Conservation (phyloP, 2,113 vertebrate species). For the Malaclemys terrapin region DNA sequence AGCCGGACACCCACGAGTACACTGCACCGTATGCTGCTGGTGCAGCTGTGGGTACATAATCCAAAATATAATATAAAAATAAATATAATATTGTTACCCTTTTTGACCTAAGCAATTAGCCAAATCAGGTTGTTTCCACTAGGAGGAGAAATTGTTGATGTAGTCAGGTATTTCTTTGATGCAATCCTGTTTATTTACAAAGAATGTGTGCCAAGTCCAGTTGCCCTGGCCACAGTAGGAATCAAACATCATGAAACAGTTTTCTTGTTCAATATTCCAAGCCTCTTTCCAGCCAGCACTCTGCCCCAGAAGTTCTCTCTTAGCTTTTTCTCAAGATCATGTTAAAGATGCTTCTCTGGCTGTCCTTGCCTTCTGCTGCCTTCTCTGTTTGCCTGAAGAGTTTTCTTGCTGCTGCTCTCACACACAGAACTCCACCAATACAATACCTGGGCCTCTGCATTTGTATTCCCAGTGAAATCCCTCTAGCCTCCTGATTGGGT, state of each 20-base stretch:
- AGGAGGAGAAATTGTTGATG: neutral
- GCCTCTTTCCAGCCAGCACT: no score
- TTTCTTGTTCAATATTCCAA: neutral
- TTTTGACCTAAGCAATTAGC: neutral
- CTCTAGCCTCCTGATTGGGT: neutral
- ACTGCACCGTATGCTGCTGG: neutral
- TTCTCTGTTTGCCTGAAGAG: neutral
- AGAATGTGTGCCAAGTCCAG: neutral
- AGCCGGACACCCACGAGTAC: neutral
- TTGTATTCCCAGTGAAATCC: neutral
- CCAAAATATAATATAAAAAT: neutral
- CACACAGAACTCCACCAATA: accelerated
- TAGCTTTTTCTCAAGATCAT: neutral
- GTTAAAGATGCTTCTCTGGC: neutral
- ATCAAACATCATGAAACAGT: neutral
- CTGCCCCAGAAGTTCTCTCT: no score
- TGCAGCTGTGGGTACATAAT: neutral
- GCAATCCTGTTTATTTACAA: neutral
- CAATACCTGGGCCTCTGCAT: neutral
- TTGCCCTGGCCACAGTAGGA: neutral
- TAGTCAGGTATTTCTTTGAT: neutral
- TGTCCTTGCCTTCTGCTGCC: neutral
- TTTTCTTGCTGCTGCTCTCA: accelerated
- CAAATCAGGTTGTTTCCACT: neutral
- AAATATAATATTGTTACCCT: neutral